Percentiles rank a stretch among this genome's conserved stretches.
Conservation (phyloP, 2,888 invertebrate genomes). For the Brachyptera putata region DNA sequence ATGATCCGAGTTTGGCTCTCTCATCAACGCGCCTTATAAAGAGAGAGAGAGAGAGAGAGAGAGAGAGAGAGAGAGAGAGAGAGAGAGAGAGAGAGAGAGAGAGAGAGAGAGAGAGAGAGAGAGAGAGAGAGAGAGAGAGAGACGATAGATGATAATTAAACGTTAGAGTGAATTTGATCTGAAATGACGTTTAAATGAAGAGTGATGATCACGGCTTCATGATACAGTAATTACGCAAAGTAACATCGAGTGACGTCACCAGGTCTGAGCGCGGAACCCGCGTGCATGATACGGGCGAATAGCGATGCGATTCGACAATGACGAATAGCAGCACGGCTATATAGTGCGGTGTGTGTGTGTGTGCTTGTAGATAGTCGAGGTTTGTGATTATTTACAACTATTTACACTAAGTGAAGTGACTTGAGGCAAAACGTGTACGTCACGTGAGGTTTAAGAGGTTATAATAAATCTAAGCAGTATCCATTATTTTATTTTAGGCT, state of each 20-base stretch:
- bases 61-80: not conserved
- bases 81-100: not conserved
- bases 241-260: too few relatives aligned
- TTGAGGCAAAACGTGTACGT: not conserved
- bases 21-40: too few relatives aligned
- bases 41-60: not conserved
- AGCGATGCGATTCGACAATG: not conserved
- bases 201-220: constrained; percentile 23
- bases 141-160: constrained; percentile 21
- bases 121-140: not conserved
- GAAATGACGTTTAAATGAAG: constrained; percentile 28
- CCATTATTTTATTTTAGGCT: too few relatives aligned
- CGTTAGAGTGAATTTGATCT: constrained; percentile 9
- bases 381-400: not conserved
- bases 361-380: not conserved
- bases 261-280: too few relatives aligned
- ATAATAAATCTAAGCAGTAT: not conserved
- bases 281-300: not conserved
- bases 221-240: not conserved
- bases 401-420: constrained; percentile 14
- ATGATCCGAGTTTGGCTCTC: too few relatives aligned
- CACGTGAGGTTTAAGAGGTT: not conserved
- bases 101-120: not conserved
- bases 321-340: not conserved
- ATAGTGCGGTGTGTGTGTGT: too few relatives aligned